Evolutionary conservation across 1,140 invertebrate species (phyloP).

Genomic region (Ptiloglossa arizonensis): DNA sequence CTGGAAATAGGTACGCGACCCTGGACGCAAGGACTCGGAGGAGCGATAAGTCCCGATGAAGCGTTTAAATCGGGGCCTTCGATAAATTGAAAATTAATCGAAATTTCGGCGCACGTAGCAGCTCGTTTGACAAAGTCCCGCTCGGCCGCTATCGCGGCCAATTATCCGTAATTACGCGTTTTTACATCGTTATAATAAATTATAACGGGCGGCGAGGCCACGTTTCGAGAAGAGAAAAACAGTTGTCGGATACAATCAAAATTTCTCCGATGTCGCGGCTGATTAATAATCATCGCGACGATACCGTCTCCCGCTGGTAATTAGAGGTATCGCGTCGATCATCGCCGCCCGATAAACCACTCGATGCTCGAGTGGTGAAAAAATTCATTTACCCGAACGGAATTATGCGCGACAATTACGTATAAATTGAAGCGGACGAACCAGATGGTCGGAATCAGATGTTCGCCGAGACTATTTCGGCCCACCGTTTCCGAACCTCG

Average conservation of each 20-base stretch:
- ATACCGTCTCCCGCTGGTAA: neutral
- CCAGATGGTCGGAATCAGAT: conserved; percentile 15
- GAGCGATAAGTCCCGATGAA: too few species aligned
- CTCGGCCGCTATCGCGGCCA: too few species aligned
- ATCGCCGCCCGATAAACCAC: neutral
- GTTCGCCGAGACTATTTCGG: neutral
- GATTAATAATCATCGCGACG: conserved; percentile 60
- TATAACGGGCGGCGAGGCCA: too few species aligned
- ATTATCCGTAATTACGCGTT: too few species aligned
- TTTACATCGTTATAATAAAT: too few species aligned
- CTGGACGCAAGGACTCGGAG: too few species aligned
- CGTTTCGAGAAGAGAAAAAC: neutral
- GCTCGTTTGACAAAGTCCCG: too few species aligned
- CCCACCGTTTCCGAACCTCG: neutral
- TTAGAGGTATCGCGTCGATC: conserved; percentile 4
- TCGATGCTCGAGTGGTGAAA: neutral
- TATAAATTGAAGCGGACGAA: neutral
- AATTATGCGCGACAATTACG: conserved; percentile 14
- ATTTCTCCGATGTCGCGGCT: conserved; percentile 75
- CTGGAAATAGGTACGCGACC: too few species aligned
- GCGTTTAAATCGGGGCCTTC: too few species aligned
- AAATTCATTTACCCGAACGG: neutral
- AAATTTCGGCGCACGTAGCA: too few species aligned
- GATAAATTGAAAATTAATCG: too few species aligned
- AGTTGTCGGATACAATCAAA: conserved; percentile 55